phyloP scores from a whole-genome alignment of 2,888 invertebrate genomes.

The Polia nebulosa region DNA sequence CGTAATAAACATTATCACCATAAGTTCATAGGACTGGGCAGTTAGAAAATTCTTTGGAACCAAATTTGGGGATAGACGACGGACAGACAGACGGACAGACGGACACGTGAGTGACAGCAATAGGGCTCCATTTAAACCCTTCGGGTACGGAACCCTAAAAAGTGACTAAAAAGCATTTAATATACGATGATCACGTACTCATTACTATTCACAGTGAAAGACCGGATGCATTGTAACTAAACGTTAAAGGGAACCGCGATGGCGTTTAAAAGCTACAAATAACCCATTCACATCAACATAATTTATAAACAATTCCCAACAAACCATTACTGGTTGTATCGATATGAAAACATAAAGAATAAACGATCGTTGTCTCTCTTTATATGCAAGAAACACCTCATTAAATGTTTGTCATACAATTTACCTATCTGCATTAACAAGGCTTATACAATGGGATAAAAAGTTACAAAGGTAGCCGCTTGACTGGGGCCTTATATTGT shows the following conservation, averaged over 20 bases:
- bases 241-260: slow-evolving; percentile 72
- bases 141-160: no score
- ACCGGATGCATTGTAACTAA: slow-evolving; percentile 78
- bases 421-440: slow-evolving; percentile 76
- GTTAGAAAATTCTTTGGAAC: no score
- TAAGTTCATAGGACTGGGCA: no score
- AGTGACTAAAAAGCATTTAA: slow-evolving; percentile 51
- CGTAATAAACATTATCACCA: no score
- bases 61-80: no score
- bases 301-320: slow-evolving; percentile 78
- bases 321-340: slow-evolving; percentile 71
- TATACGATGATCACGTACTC: slow-evolving; percentile 72
- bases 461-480: slow-evolving; percentile 81
- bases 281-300: slow-evolving; percentile 77
- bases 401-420: slow-evolving; percentile 83
- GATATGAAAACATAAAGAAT: slow-evolving; percentile 73
- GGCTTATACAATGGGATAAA: slow-evolving; percentile 80
- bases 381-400: slow-evolving; percentile 82
- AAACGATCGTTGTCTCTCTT: slow-evolving; percentile 72
- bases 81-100: no score
- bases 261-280: slow-evolving; percentile 79
- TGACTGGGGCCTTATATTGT: slow-evolving; percentile 46
- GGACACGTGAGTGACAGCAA: no score
- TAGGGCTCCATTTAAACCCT: no score
- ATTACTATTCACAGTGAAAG: slow-evolving; percentile 77